phyloP scores from a whole-genome alignment of 1,140 invertebrate genomes.

The Nymphalis io region DNA sequence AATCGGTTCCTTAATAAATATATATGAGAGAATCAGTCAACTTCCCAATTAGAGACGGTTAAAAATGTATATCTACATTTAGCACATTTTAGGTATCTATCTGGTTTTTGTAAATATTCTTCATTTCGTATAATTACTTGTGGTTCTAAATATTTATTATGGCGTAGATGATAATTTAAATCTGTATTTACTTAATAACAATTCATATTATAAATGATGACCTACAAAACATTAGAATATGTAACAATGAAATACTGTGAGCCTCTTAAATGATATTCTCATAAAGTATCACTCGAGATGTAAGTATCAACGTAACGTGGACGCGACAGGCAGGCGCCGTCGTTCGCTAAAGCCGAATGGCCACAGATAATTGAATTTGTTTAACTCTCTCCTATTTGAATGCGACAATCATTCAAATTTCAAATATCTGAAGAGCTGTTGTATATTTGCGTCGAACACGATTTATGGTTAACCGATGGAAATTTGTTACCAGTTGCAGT shows the following conservation, averaged over 20 bases:
- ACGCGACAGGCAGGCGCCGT: slow-evolving; percentile 42
- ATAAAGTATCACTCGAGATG: slow-evolving; percentile 18
- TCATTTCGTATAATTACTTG: too few species aligned
- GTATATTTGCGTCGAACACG: slow-evolving; percentile 5
- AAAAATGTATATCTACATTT: too few species aligned
- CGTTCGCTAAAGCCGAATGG: slow-evolving; percentile 29
- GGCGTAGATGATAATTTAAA: too few species aligned
- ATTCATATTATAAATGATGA: slow-evolving; percentile 3
- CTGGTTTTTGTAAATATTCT: too few species aligned
- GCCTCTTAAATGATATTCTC: slow-evolving; percentile 20
- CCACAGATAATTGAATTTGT: slow-evolving; percentile 42
- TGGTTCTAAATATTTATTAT: too few species aligned
- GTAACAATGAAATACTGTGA: slow-evolving; percentile 4
- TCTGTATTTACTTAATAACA: background rate
- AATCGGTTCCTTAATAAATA: too few species aligned
- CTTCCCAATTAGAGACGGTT: too few species aligned
- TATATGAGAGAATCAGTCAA: too few species aligned
- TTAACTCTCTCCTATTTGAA: slow-evolving; percentile 44
- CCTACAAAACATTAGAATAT: slow-evolving; percentile 4
- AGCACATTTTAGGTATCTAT: too few species aligned
- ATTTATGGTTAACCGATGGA: slow-evolving; percentile 1
- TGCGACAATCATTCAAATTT: slow-evolving; percentile 41
- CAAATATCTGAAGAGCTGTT: slow-evolving; percentile 18
- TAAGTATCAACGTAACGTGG: slow-evolving; percentile 29
- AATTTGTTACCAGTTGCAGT: background rate